These are phyloP conservation scores for Drosophila heteroneura DNA, from an alignment of 2,888 invertebrate species.

Conservation along the genomic window DNA sequence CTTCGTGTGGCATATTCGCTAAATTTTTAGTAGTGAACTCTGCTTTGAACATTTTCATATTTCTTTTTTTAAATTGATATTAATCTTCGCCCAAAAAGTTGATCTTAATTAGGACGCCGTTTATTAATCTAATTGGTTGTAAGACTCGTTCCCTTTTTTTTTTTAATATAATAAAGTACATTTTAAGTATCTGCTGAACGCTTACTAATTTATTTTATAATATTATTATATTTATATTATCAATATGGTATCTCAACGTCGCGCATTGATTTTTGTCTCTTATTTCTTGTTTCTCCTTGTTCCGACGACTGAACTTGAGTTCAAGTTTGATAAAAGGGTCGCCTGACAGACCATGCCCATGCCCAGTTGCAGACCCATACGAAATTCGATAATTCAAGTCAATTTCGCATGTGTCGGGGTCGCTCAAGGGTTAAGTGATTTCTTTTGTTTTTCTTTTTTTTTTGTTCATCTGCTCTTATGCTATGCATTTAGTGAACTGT, in stretches of 20 bases:
- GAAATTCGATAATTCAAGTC: conserved; percentile 77
- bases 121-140: too few species aligned
- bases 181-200: background rate
- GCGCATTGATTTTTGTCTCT: background rate
- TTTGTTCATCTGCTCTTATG: conserved; percentile 20
- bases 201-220: background rate
- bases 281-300: conserved; percentile 23
- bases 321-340: conserved; percentile 76
- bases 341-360: conserved; percentile 49
- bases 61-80: background rate
- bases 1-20: background rate
- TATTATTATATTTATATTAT: background rate
- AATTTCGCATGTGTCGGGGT: conserved; percentile 76
- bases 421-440: conserved; percentile 78
- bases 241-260: conserved; percentile 15
- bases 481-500: conserved; percentile 62
- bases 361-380: conserved; percentile 45
- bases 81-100: background rate
- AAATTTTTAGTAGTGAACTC: too few species aligned
- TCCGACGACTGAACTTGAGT: conserved; percentile 65
- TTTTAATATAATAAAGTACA: background rate
- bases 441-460: conserved; percentile 59
- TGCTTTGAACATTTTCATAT: background rate
- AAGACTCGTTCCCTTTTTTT: background rate
- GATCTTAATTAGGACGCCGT: background rate